Evolutionary conservation across 2,113 vertebrate genomes (phyloP), one percentile per base, ranked within the genome.

Genomic region (Uropsilus gracilis): DNA sequence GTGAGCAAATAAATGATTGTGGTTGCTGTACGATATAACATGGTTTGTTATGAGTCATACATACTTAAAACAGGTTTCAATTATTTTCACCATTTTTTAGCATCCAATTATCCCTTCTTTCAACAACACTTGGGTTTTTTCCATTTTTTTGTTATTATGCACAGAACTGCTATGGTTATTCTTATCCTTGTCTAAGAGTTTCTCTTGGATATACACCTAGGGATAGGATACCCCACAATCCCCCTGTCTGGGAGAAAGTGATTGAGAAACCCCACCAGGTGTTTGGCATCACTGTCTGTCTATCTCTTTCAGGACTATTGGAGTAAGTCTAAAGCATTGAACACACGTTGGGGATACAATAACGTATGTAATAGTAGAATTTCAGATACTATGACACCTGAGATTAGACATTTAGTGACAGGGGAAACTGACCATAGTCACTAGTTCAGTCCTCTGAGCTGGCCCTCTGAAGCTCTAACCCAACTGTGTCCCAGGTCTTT

Each of bases 291-390:
- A 6, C 18, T 30, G 39, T 46, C 59, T n/a, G 0, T 55, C 89
- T 92, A 7, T 85, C n/a, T 61, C 76, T 95, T 66, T 91, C 12
- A 28, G n/a, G 66, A 64, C 80, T 57, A 34, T 30, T 59, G 46
- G n/a, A 20, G 44, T 32, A 73, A 96, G 30, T 71, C 57, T 28
- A 57, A 55, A 61, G 28, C 22, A 30, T 1, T 34, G 76, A 64
- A 86, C 32, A 37, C n/a, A 59, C 77, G 53, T 44, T 64, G 42
- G 24, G 71, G 55, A 85, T 90, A 72, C 75, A 64, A 57, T 88
- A 42, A 37, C 2, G 32, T 68, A 94, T 39, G 55, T 69, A 92
- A 87, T 50, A 28, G 72, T 93, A 34, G 78, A 76, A 81, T 95
- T 89, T 42, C 83, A 91, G 61, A 39, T n/a, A 50, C 13, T 5